Conservation (phyloP, 2,888 invertebrate species). For the Lasioglossum figueresi region DNA sequence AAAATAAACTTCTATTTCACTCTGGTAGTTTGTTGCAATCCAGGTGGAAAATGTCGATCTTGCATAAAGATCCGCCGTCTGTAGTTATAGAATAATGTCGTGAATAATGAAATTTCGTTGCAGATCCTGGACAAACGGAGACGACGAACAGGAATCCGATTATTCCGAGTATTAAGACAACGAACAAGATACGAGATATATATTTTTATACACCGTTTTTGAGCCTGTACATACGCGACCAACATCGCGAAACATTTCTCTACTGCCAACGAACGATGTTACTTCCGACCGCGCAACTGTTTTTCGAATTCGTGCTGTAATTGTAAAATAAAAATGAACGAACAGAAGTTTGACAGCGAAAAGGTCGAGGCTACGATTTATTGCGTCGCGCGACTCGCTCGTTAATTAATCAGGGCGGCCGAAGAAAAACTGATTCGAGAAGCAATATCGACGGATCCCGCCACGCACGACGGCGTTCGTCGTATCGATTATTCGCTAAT, state of each 20-base stretch:
- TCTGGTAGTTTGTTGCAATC: too few species aligned
- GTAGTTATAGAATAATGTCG: not conserved
- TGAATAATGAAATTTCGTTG: constrained; percentile 1
- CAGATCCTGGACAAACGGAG: constrained; percentile 23
- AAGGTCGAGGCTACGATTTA: constrained; percentile 6
- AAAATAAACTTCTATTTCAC: too few species aligned
- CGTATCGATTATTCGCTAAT: constrained; percentile 81
- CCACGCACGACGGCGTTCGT: constrained; percentile 44
- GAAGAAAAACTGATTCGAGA: not conserved
- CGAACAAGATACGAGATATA: constrained; percentile 36
- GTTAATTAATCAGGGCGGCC: not conserved
- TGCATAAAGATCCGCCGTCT: too few species aligned
- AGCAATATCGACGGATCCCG: constrained; percentile 18
- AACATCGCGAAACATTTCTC: not conserved
- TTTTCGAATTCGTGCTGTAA: not conserved
- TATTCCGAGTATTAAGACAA: constrained; percentile 33
- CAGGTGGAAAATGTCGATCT: too few species aligned
- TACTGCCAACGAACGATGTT: not conserved
- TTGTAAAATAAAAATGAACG: not conserved
- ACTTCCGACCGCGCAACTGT: not conserved
- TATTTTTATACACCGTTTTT: constrained; percentile 57
- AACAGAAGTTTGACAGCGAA: constrained; percentile 19
- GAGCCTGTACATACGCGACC: constrained; percentile 12
- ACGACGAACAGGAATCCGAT: constrained; percentile 7
- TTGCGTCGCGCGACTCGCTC: not conserved